A percentile compares a stretch with the other conserved stretches of the same genome.
These are phyloP conservation scores for Notothenia rossii DNA, from an alignment of 2,113 vertebrate genomes.

Conservation along the genomic window DNA sequence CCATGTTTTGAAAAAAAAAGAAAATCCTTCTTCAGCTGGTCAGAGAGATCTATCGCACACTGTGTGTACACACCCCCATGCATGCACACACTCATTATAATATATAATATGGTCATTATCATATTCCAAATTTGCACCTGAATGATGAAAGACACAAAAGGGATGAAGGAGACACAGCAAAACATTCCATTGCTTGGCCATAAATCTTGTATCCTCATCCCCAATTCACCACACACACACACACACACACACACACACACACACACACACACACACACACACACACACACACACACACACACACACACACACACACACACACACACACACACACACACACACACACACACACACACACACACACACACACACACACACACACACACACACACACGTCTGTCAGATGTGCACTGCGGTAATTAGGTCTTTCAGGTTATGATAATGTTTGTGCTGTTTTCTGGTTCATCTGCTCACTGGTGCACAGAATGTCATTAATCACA, in stretches of 20 bases:
- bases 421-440: conserved; percentile 82
- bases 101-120: conserved; percentile 67
- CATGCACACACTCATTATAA: conserved; percentile 51
- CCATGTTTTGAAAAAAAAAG: conserved; percentile 20
- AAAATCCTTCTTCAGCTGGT: conserved; percentile 24
- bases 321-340: conserved; percentile 1
- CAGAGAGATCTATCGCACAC: conserved; percentile 10
- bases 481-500: conserved; percentile 77
- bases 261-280: conserved; percentile 21
- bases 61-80: conserved; percentile 1
- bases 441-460: conserved; percentile 78
- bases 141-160: conserved; percentile 64
- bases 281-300: conserved; percentile 8
- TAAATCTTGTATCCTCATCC: conserved; percentile 68
- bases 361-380: no score
- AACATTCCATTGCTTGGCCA: conserved; percentile 64
- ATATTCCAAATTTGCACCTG: conserved; percentile 67
- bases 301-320: not conserved
- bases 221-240: not conserved
- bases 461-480: conserved; percentile 73
- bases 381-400: conserved; percentile 45
- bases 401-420: conserved; percentile 71
- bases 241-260: conserved; percentile 6
- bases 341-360: conserved; percentile 6
- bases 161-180: conserved; percentile 35